Conservation (phyloP, 2,888 invertebrate species). For the Eurois occulta region DNA sequence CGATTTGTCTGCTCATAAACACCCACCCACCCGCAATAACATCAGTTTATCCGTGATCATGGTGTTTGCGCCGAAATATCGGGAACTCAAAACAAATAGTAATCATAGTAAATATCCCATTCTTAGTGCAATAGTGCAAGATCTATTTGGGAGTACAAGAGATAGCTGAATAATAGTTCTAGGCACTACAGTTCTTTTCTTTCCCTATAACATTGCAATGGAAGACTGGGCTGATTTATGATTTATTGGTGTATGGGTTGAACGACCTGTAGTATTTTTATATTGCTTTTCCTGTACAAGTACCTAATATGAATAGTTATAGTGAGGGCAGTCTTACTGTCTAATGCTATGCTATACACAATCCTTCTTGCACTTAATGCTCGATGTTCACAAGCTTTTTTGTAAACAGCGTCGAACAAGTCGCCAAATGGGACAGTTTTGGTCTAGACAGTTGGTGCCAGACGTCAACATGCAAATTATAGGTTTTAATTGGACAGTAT, state of each 20-base stretch:
- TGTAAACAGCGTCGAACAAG: not conserved
- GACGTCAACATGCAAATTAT: conserved; percentile 11
- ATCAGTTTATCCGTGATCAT: too few species aligned
- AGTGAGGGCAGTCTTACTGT: too few species aligned
- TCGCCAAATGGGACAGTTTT: not conserved
- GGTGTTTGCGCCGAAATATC: too few species aligned
- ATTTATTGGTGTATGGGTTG: too few species aligned
- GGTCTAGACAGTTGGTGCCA: not conserved
- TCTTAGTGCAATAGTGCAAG: too few species aligned
- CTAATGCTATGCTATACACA: not conserved
- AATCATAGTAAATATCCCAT: too few species aligned
- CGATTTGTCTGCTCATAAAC: too few species aligned
- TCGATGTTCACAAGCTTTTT: not conserved
- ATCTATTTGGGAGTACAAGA: not conserved
- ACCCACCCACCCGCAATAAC: too few species aligned
- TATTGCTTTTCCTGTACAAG: not conserved
- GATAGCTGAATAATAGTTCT: not conserved
- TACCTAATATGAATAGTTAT: not conserved
- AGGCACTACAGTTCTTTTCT: too few species aligned
- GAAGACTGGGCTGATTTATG: too few species aligned
- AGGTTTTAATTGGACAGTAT: conserved; percentile 1
- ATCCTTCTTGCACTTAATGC: not conserved
- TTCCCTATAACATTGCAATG: not conserved
- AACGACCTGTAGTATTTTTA: not conserved
- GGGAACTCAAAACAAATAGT: too few species aligned